A percentile compares a stretch with the other conserved stretches of the same genome.
These are phyloP conservation scores for Podiceps cristatus DNA, from an alignment of 2,113 vertebrate species.

Conservation along the genomic window DNA sequence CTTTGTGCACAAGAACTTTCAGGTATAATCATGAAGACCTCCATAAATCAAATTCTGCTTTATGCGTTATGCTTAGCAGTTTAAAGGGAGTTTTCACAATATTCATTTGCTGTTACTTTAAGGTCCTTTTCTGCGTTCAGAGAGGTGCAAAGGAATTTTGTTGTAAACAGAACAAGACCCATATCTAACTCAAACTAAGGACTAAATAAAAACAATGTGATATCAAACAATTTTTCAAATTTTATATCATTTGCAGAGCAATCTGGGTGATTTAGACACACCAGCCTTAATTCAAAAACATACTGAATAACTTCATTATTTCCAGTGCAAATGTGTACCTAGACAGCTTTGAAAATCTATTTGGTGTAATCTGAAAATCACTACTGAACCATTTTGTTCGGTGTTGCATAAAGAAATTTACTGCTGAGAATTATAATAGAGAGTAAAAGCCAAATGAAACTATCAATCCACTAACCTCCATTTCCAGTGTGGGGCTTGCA, in stretches of 20 bases:
- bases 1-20: neutral
- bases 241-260: neutral
- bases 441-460: neutral
- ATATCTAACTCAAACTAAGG: neutral
- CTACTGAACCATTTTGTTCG: neutral
- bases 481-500: neutral
- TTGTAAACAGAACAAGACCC: neutral
- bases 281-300: neutral
- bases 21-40: neutral
- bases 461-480: rapidly evolving
- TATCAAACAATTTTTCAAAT: neutral
- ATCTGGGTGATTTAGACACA: neutral
- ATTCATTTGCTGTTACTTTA: neutral
- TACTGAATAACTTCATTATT: neutral
- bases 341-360: neutral
- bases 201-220: neutral
- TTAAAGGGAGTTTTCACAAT: neutral
- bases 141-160: neutral
- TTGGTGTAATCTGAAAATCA: neutral
- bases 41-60: neutral
- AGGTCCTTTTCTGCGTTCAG: neutral
- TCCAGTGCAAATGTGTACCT: neutral
- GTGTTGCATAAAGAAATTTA: neutral
- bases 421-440: neutral
- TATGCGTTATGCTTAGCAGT: neutral